A percentile compares a stretch with the other conserved stretches of the same genome.
These are phyloP conservation scores for Cerastis leucographa DNA, from an alignment of 2,888 invertebrate genomes.

Conservation along the genomic window DNA sequence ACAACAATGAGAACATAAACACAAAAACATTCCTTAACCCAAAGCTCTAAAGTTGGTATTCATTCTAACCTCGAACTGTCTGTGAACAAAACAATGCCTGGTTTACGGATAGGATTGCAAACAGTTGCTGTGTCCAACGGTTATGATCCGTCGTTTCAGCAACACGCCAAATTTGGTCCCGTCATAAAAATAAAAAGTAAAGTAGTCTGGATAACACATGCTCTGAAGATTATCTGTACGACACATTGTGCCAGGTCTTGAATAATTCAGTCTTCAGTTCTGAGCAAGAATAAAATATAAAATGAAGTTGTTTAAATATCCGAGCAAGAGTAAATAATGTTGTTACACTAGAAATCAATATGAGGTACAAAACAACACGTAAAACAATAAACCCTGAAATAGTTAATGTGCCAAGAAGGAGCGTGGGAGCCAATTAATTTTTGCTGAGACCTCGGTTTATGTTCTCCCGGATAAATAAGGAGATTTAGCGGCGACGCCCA, in stretches of 20 bases:
- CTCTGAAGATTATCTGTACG: conserved; percentile 77
- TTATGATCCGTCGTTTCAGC: conserved; percentile 88
- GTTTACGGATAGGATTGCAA: conserved; percentile 84
- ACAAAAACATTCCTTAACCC: conserved; percentile 71
- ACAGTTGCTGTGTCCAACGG: conserved; percentile 87
- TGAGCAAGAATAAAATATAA: conserved; percentile 59
- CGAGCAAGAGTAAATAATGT: conserved; percentile 43
- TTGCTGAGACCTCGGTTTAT: conserved; percentile 88
- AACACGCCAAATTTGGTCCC: conserved; percentile 87
- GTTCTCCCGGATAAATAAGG: conserved; percentile 89
- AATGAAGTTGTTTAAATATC: conserved; percentile 43
- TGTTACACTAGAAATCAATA: conserved; percentile 53
- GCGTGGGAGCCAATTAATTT: conserved; percentile 89
- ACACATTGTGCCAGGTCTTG: conserved; percentile 68
- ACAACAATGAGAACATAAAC: conserved; percentile 66
- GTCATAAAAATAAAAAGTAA: conserved; percentile 88
- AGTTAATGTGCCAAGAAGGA: conserved; percentile 85
- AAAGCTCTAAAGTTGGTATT: conserved; percentile 71
- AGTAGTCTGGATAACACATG: conserved; percentile 83
- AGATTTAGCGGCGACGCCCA: conserved; percentile 87
- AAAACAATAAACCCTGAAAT: conserved; percentile 81
- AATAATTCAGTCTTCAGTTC: conserved; percentile 67
- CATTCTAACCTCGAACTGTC: conserved; percentile 60
- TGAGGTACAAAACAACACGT: conserved; percentile 62
- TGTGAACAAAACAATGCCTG: conserved; percentile 79